Base-by-base conservation (phyloP, 92 coral and sea anemone genomes). In the Hydrozoanthus gracilis region DNA sequence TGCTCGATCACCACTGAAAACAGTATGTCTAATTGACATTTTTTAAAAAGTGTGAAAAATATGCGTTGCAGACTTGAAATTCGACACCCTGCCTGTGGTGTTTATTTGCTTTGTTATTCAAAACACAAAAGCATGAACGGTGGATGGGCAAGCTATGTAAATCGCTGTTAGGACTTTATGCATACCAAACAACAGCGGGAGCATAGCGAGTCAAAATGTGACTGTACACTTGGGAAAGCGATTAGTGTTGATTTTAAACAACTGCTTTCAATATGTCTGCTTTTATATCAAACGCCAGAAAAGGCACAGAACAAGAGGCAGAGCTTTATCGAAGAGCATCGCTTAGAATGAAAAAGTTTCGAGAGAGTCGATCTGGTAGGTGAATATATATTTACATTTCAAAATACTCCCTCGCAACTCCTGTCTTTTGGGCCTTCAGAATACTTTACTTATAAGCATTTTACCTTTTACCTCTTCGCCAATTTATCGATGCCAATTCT, bases 311-410 rank as follows among this genome's bases (percentile, higher is more conserved):
- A 45, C 44, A 9, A n/a, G 91, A 92, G 44, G 91, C 91, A 2
- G 91, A 92, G 56, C 61, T 70, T 8, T 68, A 44, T 27, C 95
- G 95, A 8, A 91, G 89, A 64, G 83, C 83, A 74, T 92, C 95
- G 74, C 75, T 89, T 9, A 77, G 71, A 75, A 67, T 89, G 67
- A 89, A 87, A 73, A 84, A 71, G 86, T 47, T 49, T 61, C 87
- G 82, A 15, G 67, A 77, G 51, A 90, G 87, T n/a, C 77, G 69
- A 45, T 79, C 92, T 84, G 95, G 95, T 92, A 86, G 66, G 76
- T 55, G 62, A 54, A 44, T 44, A 11, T 10, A 16, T 35, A 0
- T 39, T 18, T 7, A 45, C 14, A 20, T 44, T 4, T 9, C 69
- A 14, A 13, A 15, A 15, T 16, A 64, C 69, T 15, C 18, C 8